Conservation (phyloP, 2,797 vertebrate genomes). For the Gastrophryne carolinensis region DNA sequence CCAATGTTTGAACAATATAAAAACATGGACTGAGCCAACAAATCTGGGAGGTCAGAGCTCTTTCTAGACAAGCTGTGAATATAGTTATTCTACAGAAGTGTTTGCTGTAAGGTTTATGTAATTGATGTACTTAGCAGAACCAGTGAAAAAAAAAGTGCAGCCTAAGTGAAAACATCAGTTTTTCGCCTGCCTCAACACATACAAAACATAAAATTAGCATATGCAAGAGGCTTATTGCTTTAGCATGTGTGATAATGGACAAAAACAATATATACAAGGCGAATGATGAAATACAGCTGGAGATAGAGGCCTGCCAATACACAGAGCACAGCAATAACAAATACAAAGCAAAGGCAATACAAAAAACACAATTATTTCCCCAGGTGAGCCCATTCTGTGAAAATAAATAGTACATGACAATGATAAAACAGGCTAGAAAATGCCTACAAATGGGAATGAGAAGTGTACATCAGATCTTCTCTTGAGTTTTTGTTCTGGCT, state of each 20-base stretch:
- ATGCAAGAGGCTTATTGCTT: slow-evolving; percentile 23
- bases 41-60: slow-evolving; percentile 7
- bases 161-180: slow-evolving; percentile 19
- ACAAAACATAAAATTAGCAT: slow-evolving; percentile 33
- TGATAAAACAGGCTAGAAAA: not conserved
- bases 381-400: not conserved
- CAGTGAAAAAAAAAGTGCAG: slow-evolving; percentile 9
- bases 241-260: slow-evolving; percentile 33
- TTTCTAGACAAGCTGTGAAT: not conserved
- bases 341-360: not conserved
- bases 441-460: not conserved
- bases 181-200: slow-evolving; percentile 11
- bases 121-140: slow-evolving; percentile 33
- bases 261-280: slow-evolving; percentile 1
- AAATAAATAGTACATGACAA: not conserved
- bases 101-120: slow-evolving; percentile 21
- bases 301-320: slow-evolving; percentile 4
- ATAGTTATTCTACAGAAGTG: slow-evolving; percentile 35
- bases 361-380: not conserved
- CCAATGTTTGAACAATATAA: slow-evolving; percentile 14
- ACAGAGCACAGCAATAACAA: not conserved
- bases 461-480: not conserved
- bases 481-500: not conserved
- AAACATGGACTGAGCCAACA: slow-evolving; percentile 3
- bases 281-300: slow-evolving; percentile 18